Evolutionary conservation across 2,113 vertebrate genomes (phyloP), one percentile per base, ranked within the genome.

Genomic region (Oncorhynchus nerka): DNA sequence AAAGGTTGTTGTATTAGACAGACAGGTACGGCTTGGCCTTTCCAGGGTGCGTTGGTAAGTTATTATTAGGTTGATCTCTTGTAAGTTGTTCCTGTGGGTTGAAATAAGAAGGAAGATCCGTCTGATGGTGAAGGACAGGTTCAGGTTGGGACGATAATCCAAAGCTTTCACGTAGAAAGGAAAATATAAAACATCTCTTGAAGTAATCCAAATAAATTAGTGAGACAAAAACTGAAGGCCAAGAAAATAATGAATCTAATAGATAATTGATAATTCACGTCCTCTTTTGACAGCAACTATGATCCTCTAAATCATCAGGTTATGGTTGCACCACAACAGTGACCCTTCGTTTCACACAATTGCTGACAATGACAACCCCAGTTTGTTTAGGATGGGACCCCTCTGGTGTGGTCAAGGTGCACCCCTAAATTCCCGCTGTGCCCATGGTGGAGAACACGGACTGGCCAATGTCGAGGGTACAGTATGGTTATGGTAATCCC

Each of bases 401-500:
- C 79, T 82, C 62, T 75, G 81, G 4, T 49, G 34, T 49, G n/a
- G 39, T 45, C 39, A 45, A 45, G 39, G 75, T 66, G 82, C 74
- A 80, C 85, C 87, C 86, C 85, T 93, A 93, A 89, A 93, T 79
- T 84, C 78, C 87, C 72, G 86, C 75, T 15, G 51, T 55, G 83
- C 74, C 92, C 93, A 93, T 92, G 68, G 86, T 89, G 87, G 84
- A 86, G 81, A 86, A 92, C 83, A 83, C 77, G 79, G 83, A 92
- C 39, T 91, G 87, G 78, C 77, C 87, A 80, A 89, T 90, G 86
- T 87, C 34, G 74, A 83, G 74, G 80, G 84, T 89, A 16, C 30
- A 30, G 67, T 30, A 15, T 88, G 87, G 90, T 81, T 89, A 19
- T 68, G 76, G n/a, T 93, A 94, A 94, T 94, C 92, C 80, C 78